A percentile compares a stretch with the other conserved stretches of the same genome.
Evolutionary conservation across 1,140 invertebrate genomes (phyloP).

Genomic region (Procambarus virginalis): DNA sequence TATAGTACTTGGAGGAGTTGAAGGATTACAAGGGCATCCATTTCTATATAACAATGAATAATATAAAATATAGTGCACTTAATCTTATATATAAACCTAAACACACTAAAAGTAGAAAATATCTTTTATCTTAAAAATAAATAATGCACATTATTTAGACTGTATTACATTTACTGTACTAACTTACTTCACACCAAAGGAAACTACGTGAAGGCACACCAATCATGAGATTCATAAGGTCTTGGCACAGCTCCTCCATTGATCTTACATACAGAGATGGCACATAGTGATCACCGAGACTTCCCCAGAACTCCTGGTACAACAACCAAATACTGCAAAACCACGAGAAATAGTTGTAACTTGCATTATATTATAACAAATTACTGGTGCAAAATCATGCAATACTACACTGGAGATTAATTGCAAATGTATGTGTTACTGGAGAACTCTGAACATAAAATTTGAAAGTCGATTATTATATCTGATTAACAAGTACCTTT

Average conservation of each 20-base stretch:
- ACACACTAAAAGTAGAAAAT: too few species aligned
- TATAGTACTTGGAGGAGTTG: too few species aligned
- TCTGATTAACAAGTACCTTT: too few species aligned
- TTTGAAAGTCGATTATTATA: too few species aligned
- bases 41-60: too few species aligned
- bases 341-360: background rate
- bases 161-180: background rate
- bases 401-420: background rate
- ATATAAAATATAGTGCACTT: too few species aligned
- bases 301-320: slow-evolving; percentile 48
- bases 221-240: slow-evolving; percentile 45
- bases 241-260: slow-evolving; percentile 33
- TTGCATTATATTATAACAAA: background rate
- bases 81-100: too few species aligned
- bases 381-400: background rate
- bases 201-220: slow-evolving; percentile 48
- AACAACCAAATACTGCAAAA: slow-evolving; percentile 38
- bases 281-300: background rate
- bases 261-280: slow-evolving; percentile 26
- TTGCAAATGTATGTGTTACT: background rate
- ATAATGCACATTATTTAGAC: too few species aligned
- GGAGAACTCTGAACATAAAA: too few species aligned
- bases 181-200: slow-evolving; percentile 37
- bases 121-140: too few species aligned
- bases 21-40: too few species aligned